A percentile compares a stretch with the other conserved stretches of the same genome.
phyloP scores from a whole-genome alignment of 2,797 vertebrate genomes.

The Pangasius larnaudii region DNA sequence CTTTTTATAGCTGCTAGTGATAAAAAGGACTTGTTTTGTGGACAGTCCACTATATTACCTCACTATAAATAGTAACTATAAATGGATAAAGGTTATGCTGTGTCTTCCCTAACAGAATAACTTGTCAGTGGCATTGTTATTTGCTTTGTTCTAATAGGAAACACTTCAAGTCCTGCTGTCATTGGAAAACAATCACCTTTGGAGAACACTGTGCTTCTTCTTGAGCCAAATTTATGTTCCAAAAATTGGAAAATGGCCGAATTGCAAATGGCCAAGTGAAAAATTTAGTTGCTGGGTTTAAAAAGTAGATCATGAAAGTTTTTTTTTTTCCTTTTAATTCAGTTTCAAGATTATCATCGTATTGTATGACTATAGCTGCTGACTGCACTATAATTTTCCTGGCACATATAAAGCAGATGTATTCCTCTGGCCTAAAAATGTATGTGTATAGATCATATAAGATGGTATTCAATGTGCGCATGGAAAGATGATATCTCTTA shows the following conservation, averaged over 20 bases:
- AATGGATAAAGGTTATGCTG: no score
- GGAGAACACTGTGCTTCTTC: neutral
- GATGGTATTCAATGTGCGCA: neutral
- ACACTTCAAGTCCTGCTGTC: neutral
- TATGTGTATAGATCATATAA: neutral
- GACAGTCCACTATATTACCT: neutral
- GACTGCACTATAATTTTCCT: constrained; percentile 1
- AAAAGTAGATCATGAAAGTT: neutral
- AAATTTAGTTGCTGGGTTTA: no score
- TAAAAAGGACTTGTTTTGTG: neutral
- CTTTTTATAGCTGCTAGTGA: neutral
- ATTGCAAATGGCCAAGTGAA: neutral
- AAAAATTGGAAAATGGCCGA: neutral
- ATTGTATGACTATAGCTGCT: neutral
- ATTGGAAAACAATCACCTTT: neutral
- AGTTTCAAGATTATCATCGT: neutral
- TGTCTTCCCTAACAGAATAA: neutral
- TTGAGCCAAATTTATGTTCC: neutral
- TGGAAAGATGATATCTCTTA: constrained; percentile 6
- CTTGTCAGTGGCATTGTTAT: neutral
- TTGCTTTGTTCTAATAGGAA: neutral
- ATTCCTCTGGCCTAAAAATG: neutral
- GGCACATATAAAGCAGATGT: neutral
- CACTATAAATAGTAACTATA: neutral
- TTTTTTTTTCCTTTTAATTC: no score